These are phyloP conservation scores for Agrotis clavis DNA, from an alignment of 2,888 invertebrate species.

Conservation along the genomic window DNA sequence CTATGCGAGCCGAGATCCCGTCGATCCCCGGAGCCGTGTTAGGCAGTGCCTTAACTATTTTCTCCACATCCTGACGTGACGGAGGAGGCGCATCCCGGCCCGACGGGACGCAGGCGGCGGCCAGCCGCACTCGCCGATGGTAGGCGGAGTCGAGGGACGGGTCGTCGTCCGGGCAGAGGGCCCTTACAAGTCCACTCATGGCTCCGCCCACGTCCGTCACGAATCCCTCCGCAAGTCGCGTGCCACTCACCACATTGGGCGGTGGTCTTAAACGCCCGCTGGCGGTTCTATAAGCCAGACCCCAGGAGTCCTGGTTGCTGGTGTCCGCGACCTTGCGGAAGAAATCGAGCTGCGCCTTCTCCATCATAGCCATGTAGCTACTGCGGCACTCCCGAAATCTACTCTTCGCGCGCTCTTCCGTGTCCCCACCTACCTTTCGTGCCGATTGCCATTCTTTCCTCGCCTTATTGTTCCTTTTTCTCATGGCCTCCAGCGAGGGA, in stretches of 20 bases:
- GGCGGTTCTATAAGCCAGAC: constrained; percentile 58
- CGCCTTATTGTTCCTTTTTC: not conserved
- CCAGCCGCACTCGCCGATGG: constrained; percentile 55
- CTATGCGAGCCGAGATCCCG: not conserved
- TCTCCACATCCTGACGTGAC: not conserved
- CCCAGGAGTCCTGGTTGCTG: constrained; percentile 49
- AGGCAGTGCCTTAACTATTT: not conserved
- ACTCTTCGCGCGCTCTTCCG: not conserved
- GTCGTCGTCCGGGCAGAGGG: constrained; percentile 68
- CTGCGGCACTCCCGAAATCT: not conserved
- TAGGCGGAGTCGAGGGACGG: constrained; percentile 38
- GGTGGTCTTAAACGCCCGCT: constrained; percentile 55
- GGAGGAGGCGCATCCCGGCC: constrained; percentile 51
- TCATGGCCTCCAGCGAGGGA: constrained; percentile 8
- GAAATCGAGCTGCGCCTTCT: constrained; percentile 23
- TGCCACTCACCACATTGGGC: constrained; percentile 44
- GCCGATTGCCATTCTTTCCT: constrained; percentile 22
- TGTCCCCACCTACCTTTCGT: not conserved
- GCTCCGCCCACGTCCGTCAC: constrained; percentile 38
- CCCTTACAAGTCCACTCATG: constrained; percentile 29
- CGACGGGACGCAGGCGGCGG: constrained; percentile 54
- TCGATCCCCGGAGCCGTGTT: not conserved
- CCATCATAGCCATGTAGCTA: constrained; percentile 34
- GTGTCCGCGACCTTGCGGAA: not conserved
- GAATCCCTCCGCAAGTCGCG: constrained; percentile 21